These are phyloP conservation scores for Gadus chalcogrammus DNA, from an alignment of 2,113 vertebrate species.

Conservation along the genomic window DNA sequence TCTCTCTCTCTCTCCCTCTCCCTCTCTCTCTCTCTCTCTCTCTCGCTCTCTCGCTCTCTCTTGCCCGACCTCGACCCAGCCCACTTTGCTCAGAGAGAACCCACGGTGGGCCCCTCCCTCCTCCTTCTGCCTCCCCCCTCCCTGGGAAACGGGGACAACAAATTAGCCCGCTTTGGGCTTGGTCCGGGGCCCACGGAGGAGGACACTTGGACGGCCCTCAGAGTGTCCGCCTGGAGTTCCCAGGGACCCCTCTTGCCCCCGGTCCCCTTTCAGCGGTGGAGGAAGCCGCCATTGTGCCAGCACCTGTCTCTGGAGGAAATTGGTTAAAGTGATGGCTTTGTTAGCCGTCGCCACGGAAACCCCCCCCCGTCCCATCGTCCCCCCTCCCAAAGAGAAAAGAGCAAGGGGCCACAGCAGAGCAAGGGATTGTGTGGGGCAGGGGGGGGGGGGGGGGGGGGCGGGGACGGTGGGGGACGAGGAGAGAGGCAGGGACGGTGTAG, in stretches of 20 bases:
- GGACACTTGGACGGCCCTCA: slow-evolving; percentile 80
- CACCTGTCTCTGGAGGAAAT: slow-evolving; percentile 84
- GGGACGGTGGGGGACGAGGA: slow-evolving; percentile 20
- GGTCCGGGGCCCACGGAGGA: slow-evolving; percentile 69
- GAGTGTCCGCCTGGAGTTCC: slow-evolving; percentile 79
- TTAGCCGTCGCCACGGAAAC: slow-evolving; percentile 74
- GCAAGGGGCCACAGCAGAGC: slow-evolving; percentile 40
- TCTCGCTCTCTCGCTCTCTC: too few relatives aligned
- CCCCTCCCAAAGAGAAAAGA: slow-evolving; percentile 5
- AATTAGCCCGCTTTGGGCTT: slow-evolving; percentile 81
- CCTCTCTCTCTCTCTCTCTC: not conserved
- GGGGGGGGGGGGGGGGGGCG: slow-evolving; percentile 12
- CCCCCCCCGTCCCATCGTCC: slow-evolving; percentile 2
- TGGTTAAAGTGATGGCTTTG: slow-evolving; percentile 86
- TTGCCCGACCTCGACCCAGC: not conserved
- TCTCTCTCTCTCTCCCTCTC: not conserved
- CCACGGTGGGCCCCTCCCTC: not conserved
- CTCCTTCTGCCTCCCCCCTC: slow-evolving; percentile 68
- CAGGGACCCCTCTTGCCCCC: slow-evolving; percentile 82
- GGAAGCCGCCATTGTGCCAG: slow-evolving; percentile 82
- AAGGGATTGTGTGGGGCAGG: slow-evolving; percentile 31
- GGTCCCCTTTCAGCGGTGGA: slow-evolving; percentile 73
- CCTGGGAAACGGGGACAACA: slow-evolving; percentile 85
- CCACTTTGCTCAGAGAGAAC: not conserved
- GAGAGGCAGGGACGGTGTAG: slow-evolving; percentile 24